A percentile compares a stretch with the other conserved stretches of the same genome.
Conservation (phyloP, 2,888 invertebrate genomes). For the Lamellibrachia satsuma region DNA sequence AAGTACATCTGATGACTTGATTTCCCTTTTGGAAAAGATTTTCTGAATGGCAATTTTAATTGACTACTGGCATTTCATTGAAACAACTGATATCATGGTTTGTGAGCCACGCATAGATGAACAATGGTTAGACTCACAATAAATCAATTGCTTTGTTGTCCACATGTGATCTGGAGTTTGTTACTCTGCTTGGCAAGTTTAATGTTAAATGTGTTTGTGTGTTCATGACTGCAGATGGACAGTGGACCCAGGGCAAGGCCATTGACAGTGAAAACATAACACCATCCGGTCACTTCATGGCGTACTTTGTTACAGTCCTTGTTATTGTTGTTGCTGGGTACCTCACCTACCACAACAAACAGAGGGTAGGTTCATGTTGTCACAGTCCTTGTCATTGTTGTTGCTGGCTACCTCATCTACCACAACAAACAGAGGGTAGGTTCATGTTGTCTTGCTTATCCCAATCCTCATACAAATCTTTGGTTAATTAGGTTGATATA, state of each 20-base stretch:
- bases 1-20: too few relatives aligned
- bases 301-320: not conserved
- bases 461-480: not conserved
- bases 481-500: too few relatives aligned
- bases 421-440: conserved; percentile 22
- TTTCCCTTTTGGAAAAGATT: too few relatives aligned
- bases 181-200: not conserved
- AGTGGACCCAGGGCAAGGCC: not conserved
- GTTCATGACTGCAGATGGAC: not conserved
- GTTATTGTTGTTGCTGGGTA: not conserved
- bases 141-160: too few relatives aligned
- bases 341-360: conserved; percentile 25
- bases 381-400: not conserved
- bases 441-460: not conserved
- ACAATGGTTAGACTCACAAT: too few relatives aligned
- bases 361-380: conserved; percentile 14
- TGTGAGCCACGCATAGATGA: too few relatives aligned
- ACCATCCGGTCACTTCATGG: conserved; percentile 14
- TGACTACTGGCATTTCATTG: too few relatives aligned
- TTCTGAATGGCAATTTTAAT: too few relatives aligned
- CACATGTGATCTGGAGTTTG: too few relatives aligned
- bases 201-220: not conserved
- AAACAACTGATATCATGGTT: too few relatives aligned
- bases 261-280: not conserved
- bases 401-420: conserved; percentile 20